Percentiles rank a stretch among this genome's conserved stretches.
Evolutionary conservation across 2,888 invertebrate species (phyloP).

Genomic region (Plebejus melissa): DNA sequence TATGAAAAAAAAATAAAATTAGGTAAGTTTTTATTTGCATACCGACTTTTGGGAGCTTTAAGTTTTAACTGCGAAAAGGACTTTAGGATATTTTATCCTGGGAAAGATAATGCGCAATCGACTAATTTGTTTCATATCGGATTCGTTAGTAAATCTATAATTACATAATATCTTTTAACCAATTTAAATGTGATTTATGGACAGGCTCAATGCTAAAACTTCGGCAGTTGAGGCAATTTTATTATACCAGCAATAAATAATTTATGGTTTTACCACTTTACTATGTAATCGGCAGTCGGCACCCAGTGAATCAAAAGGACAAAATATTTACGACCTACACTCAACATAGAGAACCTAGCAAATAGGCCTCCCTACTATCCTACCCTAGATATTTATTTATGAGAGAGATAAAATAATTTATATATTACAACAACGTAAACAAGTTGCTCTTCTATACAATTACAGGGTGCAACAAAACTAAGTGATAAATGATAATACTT

Average conservation of each 20-base stretch:
- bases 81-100: no score
- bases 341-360: neutral
- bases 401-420: neutral
- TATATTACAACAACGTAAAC: no score
- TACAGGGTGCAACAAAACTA: no score
- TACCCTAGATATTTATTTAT: neutral
- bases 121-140: no score
- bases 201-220: neutral
- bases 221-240: neutral
- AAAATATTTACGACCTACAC: neutral
- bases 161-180: neutral
- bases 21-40: no score
- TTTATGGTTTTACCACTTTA: conserved; percentile 13
- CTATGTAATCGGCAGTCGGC: neutral
- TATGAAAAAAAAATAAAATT: no score
- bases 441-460: no score
- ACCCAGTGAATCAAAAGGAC: neutral
- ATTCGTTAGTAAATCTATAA: neutral
- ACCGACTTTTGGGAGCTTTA: no score
- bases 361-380: neutral
- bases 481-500: no score
- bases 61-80: no score
- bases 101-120: no score
- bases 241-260: conserved; percentile 10
- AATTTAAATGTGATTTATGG: neutral